Percentiles rank a stretch among this genome's conserved stretches.
These are phyloP conservation scores for Anaspis maculata DNA, from an alignment of 2,888 invertebrate genomes.

Conservation along the genomic window DNA sequence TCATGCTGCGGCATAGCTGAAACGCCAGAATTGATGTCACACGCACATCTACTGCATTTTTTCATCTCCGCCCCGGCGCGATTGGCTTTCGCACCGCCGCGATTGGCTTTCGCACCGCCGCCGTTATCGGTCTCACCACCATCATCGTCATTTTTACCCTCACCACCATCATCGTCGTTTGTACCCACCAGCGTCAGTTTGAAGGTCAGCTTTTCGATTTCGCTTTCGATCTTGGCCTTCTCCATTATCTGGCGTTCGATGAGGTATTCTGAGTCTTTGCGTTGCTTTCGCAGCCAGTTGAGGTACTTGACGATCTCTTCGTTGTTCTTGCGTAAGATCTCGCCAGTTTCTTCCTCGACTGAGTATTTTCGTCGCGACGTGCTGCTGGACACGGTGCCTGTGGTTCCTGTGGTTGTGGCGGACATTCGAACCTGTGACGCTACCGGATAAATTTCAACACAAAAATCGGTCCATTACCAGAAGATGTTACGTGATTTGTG, in stretches of 20 bases:
- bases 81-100: no score
- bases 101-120: no score
- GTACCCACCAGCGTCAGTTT: conserved; percentile 32
- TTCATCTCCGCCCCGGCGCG: no score
- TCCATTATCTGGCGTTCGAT: conserved; percentile 33
- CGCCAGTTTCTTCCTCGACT: conserved; percentile 18
- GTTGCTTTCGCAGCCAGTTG: conserved; percentile 24
- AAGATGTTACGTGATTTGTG: no score
- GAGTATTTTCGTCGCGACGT: background rate
- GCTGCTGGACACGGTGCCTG: background rate
- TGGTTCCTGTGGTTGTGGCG: background rate
- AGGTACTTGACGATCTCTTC: conserved; percentile 31
- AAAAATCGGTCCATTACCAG: no score
- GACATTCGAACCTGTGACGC: no score
- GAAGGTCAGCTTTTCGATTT: conserved; percentile 33
- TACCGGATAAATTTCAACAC: no score
- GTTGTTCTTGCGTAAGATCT: conserved; percentile 25
- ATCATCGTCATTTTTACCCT: no score
- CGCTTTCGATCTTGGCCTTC: conserved; percentile 26
- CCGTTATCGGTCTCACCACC: no score
- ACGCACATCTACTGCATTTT: no score
- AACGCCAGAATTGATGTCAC: no score
- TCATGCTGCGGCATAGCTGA: conserved; percentile 14
- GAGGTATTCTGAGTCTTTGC: conserved; percentile 28
- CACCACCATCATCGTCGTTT: no score